phyloP scores from a whole-genome alignment of 2,797 vertebrate genomes.

The Crenuchus spilurus region DNA sequence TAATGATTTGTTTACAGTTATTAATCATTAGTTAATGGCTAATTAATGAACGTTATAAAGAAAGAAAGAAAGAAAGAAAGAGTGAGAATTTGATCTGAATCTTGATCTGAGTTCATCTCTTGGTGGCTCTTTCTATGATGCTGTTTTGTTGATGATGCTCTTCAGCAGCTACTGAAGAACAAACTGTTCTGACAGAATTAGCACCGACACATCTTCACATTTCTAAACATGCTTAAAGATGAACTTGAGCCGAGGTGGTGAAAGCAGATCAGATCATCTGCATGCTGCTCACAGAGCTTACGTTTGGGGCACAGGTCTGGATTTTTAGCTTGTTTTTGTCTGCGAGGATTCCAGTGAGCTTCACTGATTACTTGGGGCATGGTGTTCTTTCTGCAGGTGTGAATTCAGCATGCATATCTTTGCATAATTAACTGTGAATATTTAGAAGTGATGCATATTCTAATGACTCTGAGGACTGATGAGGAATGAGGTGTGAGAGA shows the following conservation, averaged over 20 bases:
- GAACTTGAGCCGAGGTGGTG: constrained; percentile 6
- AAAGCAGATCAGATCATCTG: constrained; percentile 44
- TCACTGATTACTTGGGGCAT: constrained; percentile 59
- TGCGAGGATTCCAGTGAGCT: constrained; percentile 45
- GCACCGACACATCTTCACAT: constrained; percentile 48
- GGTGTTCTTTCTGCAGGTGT: constrained; percentile 59
- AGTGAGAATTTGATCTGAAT: too few relatives aligned
- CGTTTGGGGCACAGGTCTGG: background rate
- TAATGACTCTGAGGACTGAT: constrained; percentile 53
- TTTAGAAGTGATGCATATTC: constrained; percentile 55
- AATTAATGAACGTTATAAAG: too few relatives aligned
- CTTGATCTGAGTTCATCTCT: too few relatives aligned
- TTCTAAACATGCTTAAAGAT: constrained; percentile 46
- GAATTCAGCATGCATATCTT: constrained; percentile 60
- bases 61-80: too few relatives aligned
- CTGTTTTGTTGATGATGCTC: constrained; percentile 20
- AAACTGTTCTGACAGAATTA: constrained; percentile 48
- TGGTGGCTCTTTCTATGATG: background rate
- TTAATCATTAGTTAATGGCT: too few relatives aligned
- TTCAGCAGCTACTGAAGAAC: constrained; percentile 23
- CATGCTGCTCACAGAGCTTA: constrained; percentile 31
- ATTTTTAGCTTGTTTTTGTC: constrained; percentile 39
- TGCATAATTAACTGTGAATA: constrained; percentile 65
- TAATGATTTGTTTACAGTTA: too few relatives aligned
- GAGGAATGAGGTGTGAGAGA: constrained; percentile 28